Evolutionary conservation across 2,797 vertebrate species (phyloP), one percentile per base, ranked within the genome.

Genomic region (Bradypodion ventrale): DNA sequence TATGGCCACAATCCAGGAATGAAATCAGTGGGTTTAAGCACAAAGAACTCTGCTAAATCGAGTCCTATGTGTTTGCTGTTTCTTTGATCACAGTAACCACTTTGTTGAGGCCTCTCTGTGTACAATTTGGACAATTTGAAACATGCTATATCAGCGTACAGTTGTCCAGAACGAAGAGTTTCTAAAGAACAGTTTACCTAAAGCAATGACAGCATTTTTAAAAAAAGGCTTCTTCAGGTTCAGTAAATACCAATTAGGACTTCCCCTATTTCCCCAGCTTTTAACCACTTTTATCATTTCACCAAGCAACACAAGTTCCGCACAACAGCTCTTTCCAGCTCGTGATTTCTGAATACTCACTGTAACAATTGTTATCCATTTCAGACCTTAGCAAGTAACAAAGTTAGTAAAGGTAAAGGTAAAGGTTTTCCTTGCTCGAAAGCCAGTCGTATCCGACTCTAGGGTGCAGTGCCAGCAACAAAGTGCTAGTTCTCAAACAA

Each of bases 121-220:
- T 1, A 83, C 15, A n/a, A 80, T 88, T 72, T 78, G 79, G 84
- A 66, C 52, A n/a, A n/a, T n/a, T n/a, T n/a, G 25, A 74, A 78
- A 60, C 16, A 29, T n/a, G 15, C 12, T 59, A 46, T 63, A 66
- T 35, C 6, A 23, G 40, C 16, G 42, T 5, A 81, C 27, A 72
- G 19, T 69, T 42, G 37, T 60, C 79, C 25, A 60, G 19, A 80
- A 59, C 46, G 42, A 21, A 72, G 16, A n/a, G 35, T 60, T 59
- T 44, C 68, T 72, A 72, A 49, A 10, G 21, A 49, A 66, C 21
- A 35, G 35, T 66, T n/a, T 46, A n/a, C 23, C 21, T 66, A 79
- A 65, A 46, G 46, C 25, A 68, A 37, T 21, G 7, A 40, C 52
- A 27, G 78, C 35, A 37, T 76, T 21, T 59, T 75, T 59, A 25